Base-by-base conservation (phyloP, 2,888 invertebrate species). In the Tanypteryx hageni region DNA sequence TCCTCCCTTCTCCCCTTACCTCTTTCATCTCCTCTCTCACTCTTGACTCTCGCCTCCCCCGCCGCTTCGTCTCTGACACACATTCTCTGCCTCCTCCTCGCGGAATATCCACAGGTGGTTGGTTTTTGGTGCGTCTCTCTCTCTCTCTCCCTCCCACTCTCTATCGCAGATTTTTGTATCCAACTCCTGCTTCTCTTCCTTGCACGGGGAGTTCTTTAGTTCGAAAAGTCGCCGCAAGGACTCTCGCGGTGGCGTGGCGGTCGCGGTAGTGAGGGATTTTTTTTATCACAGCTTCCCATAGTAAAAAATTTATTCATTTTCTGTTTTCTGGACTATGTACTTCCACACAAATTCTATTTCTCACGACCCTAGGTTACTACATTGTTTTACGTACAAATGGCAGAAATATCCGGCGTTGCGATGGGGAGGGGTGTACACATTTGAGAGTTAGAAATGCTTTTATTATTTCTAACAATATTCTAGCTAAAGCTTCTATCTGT, bases 51-150 rank as follows among this genome's bases (percentile, higher is more conserved):
- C 83, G 4, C 56, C 83, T 18, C 56, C 14, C 83, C 57, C n/a
- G 9, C 8, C 57, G 64, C 83, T 16, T n/a, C 44, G 56, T 27
- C 76, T 76, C 76, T 76, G 76, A 76, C 76, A 76, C 76, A 76
- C 76, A 76, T 76, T 76, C 76, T 27, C 76, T 76, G 44, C 11
- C 76, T n/a, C 76, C 27, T 76, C 76, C 89, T 89, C 64, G 89
- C 89, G 89, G 89, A 89, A 89, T 89, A 89, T 89, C 89, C 89
- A 89, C 89, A 89, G 89, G 89, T 89, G 89, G 89, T 89, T 68
- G 89, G 64, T 59, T 85, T 76, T 85, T 58, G 64, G 27, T 76
- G 76, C 76, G 22, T 44, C 61, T 61, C 27, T 59, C 27, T 86
- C 59, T 22, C 22, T 86, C 86, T 44, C 16, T n/a, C 16, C 11